Evolutionary conservation across 64 coral and sea anemone species (phyloP), one percentile per base, ranked within the genome.

Genomic region (Acropora yongei): DNA sequence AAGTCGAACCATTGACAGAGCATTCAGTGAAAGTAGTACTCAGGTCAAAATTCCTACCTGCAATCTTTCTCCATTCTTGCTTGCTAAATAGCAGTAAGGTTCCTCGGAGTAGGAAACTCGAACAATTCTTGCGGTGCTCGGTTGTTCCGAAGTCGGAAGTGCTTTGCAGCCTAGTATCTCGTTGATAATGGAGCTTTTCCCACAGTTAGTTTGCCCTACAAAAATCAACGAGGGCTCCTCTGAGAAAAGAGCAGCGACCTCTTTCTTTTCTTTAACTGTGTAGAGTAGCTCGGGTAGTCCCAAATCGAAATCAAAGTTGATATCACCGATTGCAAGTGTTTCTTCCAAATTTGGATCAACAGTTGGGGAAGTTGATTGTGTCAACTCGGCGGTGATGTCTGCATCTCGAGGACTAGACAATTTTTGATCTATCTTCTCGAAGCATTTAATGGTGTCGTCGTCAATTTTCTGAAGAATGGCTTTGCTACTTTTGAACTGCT

Each of bases 111-210:
- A 83, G 19, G 78, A 82, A 13, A 93, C 50, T 68, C 83, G 84
- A 12, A 93, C 92, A 72, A 93, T 93, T 47, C 92, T 44, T 0
- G 92, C 84, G 17, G 92, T 93, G 41, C 92, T 89, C 12, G 92
- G 92, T 53, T 89, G 92, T 42, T 88, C 92, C 2, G 85, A 89
- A 16, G 92, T 93, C 11, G 86, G 75, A 55, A 93, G 80, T 3
- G 88, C 41, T 57, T 77, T 88, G 48, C 30, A 74, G 3, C 92
- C 77, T 9, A 93, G 60, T 14, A 93, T 48, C 78, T 93, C 92
- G 76, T 93, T 93, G 40, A 93, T 83, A 39, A 93, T 93, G 49
- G 92, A 93, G 86, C 92, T 93, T 43, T 93, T 93, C 3, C 92
- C 92, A 48, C 92, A 88, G 78, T 93, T 93, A 8, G 92, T 93